phyloP scores from a whole-genome alignment of 2,797 vertebrate species.

The Balearica regulorum region DNA sequence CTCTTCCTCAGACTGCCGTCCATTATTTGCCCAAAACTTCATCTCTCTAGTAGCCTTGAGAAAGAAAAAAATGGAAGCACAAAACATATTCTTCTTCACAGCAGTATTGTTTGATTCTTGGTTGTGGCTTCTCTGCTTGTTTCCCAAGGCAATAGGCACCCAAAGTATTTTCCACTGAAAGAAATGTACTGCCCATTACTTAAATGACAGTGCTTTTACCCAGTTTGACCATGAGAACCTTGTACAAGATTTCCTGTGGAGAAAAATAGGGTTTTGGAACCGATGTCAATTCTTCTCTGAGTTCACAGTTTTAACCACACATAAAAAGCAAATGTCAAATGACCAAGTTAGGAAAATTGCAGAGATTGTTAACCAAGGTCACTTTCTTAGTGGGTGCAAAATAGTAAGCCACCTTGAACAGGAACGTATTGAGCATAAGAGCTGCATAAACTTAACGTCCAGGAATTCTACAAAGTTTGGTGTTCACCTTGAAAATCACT shows the following conservation, averaged over 20 bases:
- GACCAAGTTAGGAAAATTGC: constrained; percentile 16
- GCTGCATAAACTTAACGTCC: not conserved
- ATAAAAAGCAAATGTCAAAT: constrained; percentile 11
- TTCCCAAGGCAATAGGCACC: constrained; percentile 6
- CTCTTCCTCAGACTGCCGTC: not conserved
- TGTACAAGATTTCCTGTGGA: not conserved
- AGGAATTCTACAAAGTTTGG: not conserved
- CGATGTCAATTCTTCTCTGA: not conserved
- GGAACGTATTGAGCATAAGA: not conserved
- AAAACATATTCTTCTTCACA: constrained; percentile 31
- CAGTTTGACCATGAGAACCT: constrained; percentile 28
- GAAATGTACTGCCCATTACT: constrained; percentile 24
- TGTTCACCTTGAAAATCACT: not conserved
- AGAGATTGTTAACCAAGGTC: not conserved
- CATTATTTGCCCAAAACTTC: not conserved
- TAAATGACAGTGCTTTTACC: constrained; percentile 52
- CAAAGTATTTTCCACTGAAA: constrained; percentile 16
- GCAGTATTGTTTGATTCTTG: not conserved
- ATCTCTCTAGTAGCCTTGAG: not conserved
- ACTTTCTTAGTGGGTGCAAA: constrained; percentile 13
- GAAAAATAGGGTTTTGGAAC: constrained; percentile 17
- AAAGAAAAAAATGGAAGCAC: not conserved
- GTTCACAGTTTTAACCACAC: not conserved
- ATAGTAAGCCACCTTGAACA: not conserved
- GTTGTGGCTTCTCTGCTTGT: not conserved